These are phyloP conservation scores for Tachuris rubrigastra DNA, from an alignment of 2,113 vertebrate species.

Conservation along the genomic window DNA sequence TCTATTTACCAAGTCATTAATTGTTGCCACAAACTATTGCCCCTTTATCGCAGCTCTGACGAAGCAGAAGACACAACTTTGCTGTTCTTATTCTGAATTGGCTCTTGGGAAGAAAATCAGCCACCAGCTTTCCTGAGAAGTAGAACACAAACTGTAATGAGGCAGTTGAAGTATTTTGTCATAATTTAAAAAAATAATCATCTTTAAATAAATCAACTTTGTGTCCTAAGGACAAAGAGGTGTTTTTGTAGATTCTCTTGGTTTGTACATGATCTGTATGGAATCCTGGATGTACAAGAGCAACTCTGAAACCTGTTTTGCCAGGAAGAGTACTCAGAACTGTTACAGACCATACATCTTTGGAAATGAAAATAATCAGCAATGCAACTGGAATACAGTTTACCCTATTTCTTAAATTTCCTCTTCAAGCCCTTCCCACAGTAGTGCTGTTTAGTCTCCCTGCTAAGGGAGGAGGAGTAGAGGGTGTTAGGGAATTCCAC, in stretches of 20 bases:
- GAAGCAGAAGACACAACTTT: neutral
- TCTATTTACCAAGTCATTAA: neutral
- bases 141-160: neutral
- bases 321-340: neutral
- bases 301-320: neutral
- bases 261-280: neutral
- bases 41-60: neutral
- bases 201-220: neutral
- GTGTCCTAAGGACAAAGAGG: neutral
- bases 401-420: neutral
- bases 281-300: neutral
- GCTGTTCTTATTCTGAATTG: neutral
- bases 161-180: neutral
- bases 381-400: neutral
- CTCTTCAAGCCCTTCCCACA: neutral
- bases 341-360: neutral
- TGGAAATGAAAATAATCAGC: neutral
- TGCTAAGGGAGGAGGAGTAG: neutral
- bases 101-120: neutral
- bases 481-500: neutral
- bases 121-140: neutral
- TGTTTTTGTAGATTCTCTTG: neutral
- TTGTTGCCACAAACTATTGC: neutral
- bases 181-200: neutral
- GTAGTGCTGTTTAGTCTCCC: neutral